Evolutionary conservation across 2,888 invertebrate genomes (phyloP).

Genomic region (Helicoverpa assulta): DNA sequence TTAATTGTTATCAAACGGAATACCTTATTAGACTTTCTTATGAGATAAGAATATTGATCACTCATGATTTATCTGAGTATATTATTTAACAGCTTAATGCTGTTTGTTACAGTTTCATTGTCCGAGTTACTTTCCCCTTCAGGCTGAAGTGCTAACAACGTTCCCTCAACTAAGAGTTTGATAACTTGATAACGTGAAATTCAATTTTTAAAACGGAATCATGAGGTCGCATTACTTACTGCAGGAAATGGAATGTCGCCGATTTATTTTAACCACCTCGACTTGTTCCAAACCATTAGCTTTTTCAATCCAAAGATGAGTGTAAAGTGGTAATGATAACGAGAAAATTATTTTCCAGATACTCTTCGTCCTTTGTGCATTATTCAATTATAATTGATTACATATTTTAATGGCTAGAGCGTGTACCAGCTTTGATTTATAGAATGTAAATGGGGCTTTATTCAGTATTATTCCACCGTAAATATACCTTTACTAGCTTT

Average conservation of each 20-base stretch:
- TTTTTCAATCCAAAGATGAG: constrained; percentile 87
- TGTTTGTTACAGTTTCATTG: constrained; percentile 23
- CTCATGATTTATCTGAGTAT: constrained; percentile 11
- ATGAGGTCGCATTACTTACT: constrained; percentile 79
- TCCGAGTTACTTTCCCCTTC: constrained; percentile 9
- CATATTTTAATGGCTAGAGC: constrained; percentile 21
- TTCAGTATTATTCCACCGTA: constrained; percentile 7
- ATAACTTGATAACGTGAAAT: constrained; percentile 59
- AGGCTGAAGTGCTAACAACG: constrained; percentile 19
- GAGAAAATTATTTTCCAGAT: constrained; percentile 63
- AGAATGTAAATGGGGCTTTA: constrained; percentile 8
- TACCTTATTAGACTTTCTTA: constrained; percentile 68
- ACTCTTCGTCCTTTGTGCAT: constrained; percentile 47
- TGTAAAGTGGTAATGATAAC: constrained; percentile 83
- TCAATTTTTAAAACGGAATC: constrained; percentile 80
- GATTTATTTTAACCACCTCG: constrained; percentile 87
- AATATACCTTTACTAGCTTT: constrained; percentile 9
- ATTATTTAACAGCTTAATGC: background rate
- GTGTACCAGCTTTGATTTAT: constrained; percentile 19
- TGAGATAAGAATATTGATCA: constrained; percentile 58
- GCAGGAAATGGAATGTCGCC: constrained; percentile 87
- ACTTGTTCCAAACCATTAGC: constrained; percentile 87
- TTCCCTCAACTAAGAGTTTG: constrained; percentile 39
- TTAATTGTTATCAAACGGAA: constrained; percentile 84
- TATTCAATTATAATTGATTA: constrained; percentile 37